Conservation (phyloP, 1,140 invertebrate genomes). For the Pseudachorutes palmiensis region DNA sequence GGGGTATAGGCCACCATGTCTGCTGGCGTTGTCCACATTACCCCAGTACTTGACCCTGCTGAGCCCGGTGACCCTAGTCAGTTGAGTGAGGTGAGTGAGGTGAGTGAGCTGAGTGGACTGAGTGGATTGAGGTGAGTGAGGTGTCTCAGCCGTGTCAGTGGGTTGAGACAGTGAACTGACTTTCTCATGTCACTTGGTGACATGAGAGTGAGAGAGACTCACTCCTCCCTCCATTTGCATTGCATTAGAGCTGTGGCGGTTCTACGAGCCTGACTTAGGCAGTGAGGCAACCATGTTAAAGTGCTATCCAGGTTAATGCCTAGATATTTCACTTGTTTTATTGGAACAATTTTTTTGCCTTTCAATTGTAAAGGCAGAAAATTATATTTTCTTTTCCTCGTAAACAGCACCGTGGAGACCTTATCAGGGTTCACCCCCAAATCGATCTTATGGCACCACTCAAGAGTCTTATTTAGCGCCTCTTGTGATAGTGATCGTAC, state of each 20-base stretch:
- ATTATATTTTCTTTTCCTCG: not conserved
- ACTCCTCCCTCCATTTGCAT: too few relatives aligned
- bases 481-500: not conserved
- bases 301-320: conserved; percentile 17
- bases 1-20: too few relatives aligned
- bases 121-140: too few relatives aligned
- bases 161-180: too few relatives aligned
- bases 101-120: too few relatives aligned
- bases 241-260: not conserved
- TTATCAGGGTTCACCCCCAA: conserved; percentile 16
- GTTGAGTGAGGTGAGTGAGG: too few relatives aligned
- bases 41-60: too few relatives aligned
- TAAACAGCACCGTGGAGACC: conserved; percentile 7
- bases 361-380: not conserved
- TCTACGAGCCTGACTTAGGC: not conserved
- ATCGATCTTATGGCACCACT: conserved; percentile 12
- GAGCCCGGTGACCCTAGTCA: too few relatives aligned
- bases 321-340: conserved; percentile 15
- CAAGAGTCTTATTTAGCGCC: not conserved
- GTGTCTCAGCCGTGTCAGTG: too few relatives aligned
- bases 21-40: too few relatives aligned
- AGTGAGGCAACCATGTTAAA: not conserved
- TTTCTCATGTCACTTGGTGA: too few relatives aligned
- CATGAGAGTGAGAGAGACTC: too few relatives aligned
- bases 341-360: not conserved